Evolutionary conservation across 2,888 invertebrate genomes (phyloP), one percentile per base, ranked within the genome.

Genomic region (Conomelus anceps): DNA sequence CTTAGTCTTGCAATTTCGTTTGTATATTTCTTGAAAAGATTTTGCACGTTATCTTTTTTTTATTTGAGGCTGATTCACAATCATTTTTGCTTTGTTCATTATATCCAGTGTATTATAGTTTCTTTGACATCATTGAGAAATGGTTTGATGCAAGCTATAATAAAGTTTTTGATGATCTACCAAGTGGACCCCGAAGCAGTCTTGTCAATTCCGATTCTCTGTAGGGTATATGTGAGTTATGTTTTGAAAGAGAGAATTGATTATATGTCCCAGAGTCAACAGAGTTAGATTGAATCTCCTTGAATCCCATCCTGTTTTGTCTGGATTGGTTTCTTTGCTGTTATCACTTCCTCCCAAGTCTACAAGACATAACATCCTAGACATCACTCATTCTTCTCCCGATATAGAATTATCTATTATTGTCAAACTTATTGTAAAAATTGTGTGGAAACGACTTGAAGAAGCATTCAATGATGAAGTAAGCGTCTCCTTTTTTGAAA

Each of bases 321-420:
- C 98, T 0, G 98, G 98, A 6, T 99, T 99, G 0, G 98, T 98
- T 92, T 98, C 96, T n/a, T 97, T 97, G 91, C 99, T 97, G 93
- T 98, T 98, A 94, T 99, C 99, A 89, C 98, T 98, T 0, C 99
- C 99, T 0, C 99, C 99, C 92, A 99, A 94, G 94, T 99, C 99
- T 0, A 99, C 99, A 91, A 99, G 94, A 94, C 99, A 98, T 20
- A 99, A 94, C 93, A 99, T 99, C 0, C 99, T 99, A 88, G 97
- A 98, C 94, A 98, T 98, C 11, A 99, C 94, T 90, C 98, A 94
- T 92, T 98, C 98, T 92, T 98, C 98, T 1, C 98, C 98, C 22
- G 97, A 97, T 0, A 96, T 94, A 17, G 96, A 96, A 92, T 96
- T 97, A 93, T 99, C 98, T 91, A 97, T 97, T 92, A 97, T 98